Evolutionary conservation across 1,140 invertebrate species (phyloP), one percentile per base, ranked within the genome.

Genomic region (Tetragnatha versicolor): DNA sequence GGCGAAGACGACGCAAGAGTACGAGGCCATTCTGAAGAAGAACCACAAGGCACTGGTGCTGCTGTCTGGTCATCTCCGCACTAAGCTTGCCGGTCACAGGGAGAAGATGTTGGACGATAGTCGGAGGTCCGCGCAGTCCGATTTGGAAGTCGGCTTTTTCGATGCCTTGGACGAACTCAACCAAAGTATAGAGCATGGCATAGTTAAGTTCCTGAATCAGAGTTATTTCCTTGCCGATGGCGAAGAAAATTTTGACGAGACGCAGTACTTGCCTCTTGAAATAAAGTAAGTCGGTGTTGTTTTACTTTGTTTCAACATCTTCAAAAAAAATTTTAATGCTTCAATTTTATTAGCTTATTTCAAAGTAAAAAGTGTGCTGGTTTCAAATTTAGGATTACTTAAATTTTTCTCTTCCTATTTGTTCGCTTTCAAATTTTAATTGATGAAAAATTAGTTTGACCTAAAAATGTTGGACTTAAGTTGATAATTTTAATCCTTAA

Each of bases 21-120:
- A 77, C 42, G 73, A 77, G 55, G 58, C 45, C 2, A 53, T 77
- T 25, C 31, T 77, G n/a, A 77, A 77, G n/a, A 77, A 77, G 31
- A 77, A 77, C 31, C 73, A 77, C 47, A 51, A 66, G 45, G 73
- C 33, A 22, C 9, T 77, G 20, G 20, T 77, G 4, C 51, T 53
- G 31, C 31, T 77, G n/a, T 65, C 45, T n/a, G 55, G 66, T 37
- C 73, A 65, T 22, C 47, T 77, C 25, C 60, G 31, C 22, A 22
- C 12, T 17, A 63, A 77, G 14, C 27, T 77, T n/a, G 29, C 9
- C 29, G 14, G 29, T 33, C 31, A 65, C 7, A 77, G 66, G 17
- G 29, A 65, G 29, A 65, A 31, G 42, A 42, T 77, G 9, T 2
- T 77, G 7, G 51, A 75, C 42, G 61, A 66, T 5, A 77, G 60